Base-by-base conservation (phyloP, 2,797 vertebrate species). In the Macrochelys suwanniensis region DNA sequence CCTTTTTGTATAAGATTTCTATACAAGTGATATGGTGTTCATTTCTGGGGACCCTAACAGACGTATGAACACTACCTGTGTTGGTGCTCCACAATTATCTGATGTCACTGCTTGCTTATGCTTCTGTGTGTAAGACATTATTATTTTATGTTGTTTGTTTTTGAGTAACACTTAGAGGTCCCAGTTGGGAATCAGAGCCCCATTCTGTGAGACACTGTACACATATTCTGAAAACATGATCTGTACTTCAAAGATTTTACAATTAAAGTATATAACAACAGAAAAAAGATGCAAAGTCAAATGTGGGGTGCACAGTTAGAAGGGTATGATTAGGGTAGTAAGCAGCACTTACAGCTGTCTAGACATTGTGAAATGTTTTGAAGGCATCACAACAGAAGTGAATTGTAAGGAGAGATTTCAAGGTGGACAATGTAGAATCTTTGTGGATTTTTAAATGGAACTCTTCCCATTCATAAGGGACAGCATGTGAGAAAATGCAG, bases 221-320 rank as follows among this genome's bases (percentile, higher is more conserved):
- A 80, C 5, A 53, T 33, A 53, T n/a, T 85, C 77, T 7, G 31
- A 80, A 93, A 96, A 65, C 16, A 77, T 2, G 4, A 15, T 65
- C 83, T 57, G 33, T 17, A 88, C 23, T 42, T 33, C 86, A n/a
- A 83, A 77, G 33, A 53, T 91, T 51, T 82, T 90, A 45, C 37
- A 78, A 23, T 26, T 56, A 6, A 71, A 92, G 45, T 76, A 61
- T 31, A 77, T 77, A 26, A 6, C 61, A 76, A 91, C 45, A 80
- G 28, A 82, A 71, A 93, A 28, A 25, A 86, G 59, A 61, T 61
- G 21, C 37, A 84, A 79, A 78, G 90, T 90, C 61, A 51, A 77
- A 80, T 89, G 77, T 78, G 57, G 9, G 65, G 53, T 16, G 5
- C 31, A 25, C 7, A 0, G 0, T 33, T 4, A 19, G 68, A 91